These are phyloP conservation scores for Dilophus febrilis DNA, from an alignment of 2,888 invertebrate genomes.

Conservation along the genomic window DNA sequence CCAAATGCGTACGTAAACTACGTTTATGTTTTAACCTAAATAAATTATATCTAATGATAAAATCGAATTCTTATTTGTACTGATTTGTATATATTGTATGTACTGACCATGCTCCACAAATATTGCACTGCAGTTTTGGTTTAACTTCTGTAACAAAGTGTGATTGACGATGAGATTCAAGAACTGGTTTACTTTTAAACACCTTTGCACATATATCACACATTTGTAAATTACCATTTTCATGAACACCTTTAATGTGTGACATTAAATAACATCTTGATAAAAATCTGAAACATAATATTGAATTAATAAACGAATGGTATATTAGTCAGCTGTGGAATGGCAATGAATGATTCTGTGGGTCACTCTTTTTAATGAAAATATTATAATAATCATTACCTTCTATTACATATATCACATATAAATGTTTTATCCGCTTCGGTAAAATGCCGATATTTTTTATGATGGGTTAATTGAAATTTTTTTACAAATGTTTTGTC, in stretches of 20 bases:
- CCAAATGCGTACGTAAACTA: background rate
- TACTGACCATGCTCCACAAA: slow-evolving; percentile 21
- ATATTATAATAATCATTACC: no score
- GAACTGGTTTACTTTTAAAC: slow-evolving; percentile 15
- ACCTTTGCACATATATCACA: slow-evolving; percentile 26
- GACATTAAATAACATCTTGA: slow-evolving; percentile 11
- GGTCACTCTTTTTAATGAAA: no score
- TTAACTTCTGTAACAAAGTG: slow-evolving; percentile 18
- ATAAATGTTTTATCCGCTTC: slow-evolving; percentile 11
- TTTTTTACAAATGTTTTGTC: slow-evolving; percentile 20
- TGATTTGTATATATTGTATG: background rate
- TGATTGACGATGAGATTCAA: slow-evolving; percentile 15
- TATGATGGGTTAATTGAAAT: slow-evolving; percentile 25
- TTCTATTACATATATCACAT: no score
- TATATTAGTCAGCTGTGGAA: no score
- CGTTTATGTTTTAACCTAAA: background rate
- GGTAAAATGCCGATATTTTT: slow-evolving; percentile 15
- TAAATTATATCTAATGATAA: background rate
- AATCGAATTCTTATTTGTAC: background rate
- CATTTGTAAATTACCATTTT: slow-evolving; percentile 8
- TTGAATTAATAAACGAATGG: background rate
- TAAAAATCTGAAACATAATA: slow-evolving; percentile 11
- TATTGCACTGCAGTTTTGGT: slow-evolving; percentile 18
- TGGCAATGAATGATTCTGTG: no score
- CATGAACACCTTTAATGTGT: slow-evolving; percentile 12